Conservation (phyloP, 2,888 invertebrate species). For the Clunio marinus region DNA sequence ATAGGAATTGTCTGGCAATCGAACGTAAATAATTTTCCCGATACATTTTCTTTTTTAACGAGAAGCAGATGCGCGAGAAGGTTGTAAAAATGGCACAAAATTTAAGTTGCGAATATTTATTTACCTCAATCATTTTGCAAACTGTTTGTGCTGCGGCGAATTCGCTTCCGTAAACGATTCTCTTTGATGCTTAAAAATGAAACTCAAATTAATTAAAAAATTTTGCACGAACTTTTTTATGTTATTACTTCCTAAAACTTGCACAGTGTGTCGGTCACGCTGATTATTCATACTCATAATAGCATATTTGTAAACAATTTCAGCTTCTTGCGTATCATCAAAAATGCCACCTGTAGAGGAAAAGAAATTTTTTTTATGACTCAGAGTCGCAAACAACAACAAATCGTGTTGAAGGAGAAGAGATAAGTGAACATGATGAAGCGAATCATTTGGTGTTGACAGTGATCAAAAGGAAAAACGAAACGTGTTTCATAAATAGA, state of each 20-base stretch:
- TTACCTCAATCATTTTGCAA: conserved; percentile 53
- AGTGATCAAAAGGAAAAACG: not conserved
- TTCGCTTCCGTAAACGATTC: conserved; percentile 56
- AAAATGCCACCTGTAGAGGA: conserved; percentile 35
- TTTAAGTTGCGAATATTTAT: no score
- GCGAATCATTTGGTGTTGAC: not conserved
- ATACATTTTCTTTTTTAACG: no score
- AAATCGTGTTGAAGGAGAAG: not conserved
- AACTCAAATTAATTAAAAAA: not conserved
- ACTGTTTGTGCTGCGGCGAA: conserved; percentile 55
- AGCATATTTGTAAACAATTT: conserved; percentile 11
- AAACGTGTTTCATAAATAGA: not conserved
- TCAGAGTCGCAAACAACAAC: not conserved
- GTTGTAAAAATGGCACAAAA: no score
- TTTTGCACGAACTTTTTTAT: not conserved
- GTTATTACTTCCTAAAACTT: not conserved
- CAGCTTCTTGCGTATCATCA: conserved; percentile 5
- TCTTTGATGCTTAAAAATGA: conserved; percentile 41
- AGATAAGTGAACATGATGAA: not conserved
- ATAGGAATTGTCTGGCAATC: conserved; percentile 14
- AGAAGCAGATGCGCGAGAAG: not conserved
- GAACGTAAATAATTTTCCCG: not conserved
- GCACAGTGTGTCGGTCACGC: not conserved
- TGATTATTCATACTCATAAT: not conserved
- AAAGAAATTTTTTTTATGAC: not conserved